Percentiles rank a stretch among this genome's conserved stretches.
Conservation (phyloP, 2,113 vertebrate genomes). For the Brachypteracias leptosomus region DNA sequence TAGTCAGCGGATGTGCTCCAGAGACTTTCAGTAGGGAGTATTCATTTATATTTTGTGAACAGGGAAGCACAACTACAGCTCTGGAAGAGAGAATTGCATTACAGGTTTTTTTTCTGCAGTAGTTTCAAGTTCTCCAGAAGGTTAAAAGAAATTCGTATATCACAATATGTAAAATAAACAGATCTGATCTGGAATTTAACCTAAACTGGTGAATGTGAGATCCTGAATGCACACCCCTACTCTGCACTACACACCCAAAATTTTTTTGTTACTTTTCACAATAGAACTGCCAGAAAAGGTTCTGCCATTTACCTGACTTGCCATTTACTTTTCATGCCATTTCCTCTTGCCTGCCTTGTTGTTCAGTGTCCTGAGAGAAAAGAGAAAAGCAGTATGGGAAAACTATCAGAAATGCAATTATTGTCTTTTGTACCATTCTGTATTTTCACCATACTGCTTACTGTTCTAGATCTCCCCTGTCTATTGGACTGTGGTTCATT, state of each 20-base stretch:
- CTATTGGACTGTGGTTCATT: neutral
- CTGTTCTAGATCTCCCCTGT: neutral
- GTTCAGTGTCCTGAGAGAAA: neutral
- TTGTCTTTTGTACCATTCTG: neutral
- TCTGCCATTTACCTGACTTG: neutral
- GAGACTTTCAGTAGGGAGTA: neutral
- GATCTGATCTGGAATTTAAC: neutral
- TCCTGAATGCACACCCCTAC: neutral
- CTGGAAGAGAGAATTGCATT: neutral
- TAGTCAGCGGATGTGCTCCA: neutral
- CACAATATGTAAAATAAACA: neutral
- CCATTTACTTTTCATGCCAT: neutral
- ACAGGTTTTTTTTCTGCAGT: neutral
- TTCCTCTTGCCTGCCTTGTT: neutral
- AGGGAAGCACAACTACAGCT: neutral
- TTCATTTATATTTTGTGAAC: neutral
- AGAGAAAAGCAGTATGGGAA: neutral
- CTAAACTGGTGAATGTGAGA: neutral
- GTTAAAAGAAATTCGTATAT: neutral
- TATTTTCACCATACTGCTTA: neutral
- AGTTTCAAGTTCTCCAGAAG: neutral
- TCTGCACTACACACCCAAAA: fast-evolving
- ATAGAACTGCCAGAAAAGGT: neutral
- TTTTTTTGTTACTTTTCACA: neutral
- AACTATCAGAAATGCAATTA: neutral